A percentile compares a stretch with the other conserved stretches of the same genome.
Evolutionary conservation across 2,113 vertebrate species (phyloP).

Genomic region (Phalacrocorax pelagicus): DNA sequence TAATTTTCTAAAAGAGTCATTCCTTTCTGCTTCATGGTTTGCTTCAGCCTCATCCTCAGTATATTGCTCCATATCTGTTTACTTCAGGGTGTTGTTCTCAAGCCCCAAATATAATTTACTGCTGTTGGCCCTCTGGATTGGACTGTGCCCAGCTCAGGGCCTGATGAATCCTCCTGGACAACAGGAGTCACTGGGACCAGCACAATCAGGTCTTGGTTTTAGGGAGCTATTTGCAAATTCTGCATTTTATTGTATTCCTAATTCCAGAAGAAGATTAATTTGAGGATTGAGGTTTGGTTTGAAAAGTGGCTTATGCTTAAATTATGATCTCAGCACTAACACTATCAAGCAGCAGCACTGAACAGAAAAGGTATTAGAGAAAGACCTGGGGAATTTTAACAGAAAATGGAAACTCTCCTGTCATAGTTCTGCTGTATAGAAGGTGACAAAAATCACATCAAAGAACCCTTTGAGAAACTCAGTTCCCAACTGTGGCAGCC

Average conservation of each 20-base stretch:
- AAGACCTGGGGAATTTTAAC: not conserved
- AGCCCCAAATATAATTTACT: not conserved
- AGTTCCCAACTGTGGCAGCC: not conserved
- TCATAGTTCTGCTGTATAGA: too few relatives aligned
- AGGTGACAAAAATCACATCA: not conserved
- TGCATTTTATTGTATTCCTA: not conserved
- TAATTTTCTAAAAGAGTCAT: not conserved
- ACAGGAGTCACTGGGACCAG: not conserved
- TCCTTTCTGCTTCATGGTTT: not conserved
- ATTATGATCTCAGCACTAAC: not conserved
- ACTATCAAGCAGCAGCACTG: not conserved
- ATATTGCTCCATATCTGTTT: not conserved
- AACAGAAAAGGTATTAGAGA: not conserved
- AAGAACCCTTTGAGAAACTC: not conserved
- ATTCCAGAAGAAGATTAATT: not conserved
- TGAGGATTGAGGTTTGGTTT: not conserved
- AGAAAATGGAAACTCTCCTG: not conserved
- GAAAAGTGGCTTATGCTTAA: not conserved
- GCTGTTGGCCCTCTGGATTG: not conserved
- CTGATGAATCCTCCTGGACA: not conserved
- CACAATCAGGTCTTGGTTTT: not conserved
- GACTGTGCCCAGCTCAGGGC: not conserved
- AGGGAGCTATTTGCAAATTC: not conserved
- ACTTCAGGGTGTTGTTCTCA: not conserved
- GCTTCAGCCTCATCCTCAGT: not conserved